These are phyloP conservation scores for Dexiosoma caninum DNA, from an alignment of 2,888 invertebrate species.

Conservation along the genomic window DNA sequence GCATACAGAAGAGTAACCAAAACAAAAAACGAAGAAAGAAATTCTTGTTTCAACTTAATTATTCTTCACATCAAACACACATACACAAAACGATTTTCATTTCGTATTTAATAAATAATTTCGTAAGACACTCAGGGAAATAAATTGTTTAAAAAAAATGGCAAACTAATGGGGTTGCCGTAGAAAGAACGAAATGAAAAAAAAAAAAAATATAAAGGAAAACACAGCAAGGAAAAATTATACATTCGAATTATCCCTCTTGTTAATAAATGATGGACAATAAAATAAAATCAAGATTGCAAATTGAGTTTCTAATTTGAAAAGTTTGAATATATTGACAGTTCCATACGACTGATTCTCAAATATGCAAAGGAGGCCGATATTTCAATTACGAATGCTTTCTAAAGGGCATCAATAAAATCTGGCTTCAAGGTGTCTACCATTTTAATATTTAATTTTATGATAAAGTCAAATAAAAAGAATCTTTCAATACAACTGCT, in stretches of 20 bases:
- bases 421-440: too few relatives aligned
- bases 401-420: too few relatives aligned
- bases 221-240: not conserved
- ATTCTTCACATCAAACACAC: constrained; percentile 19
- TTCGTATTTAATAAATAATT: constrained; percentile 12
- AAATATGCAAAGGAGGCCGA: not conserved
- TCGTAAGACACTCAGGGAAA: constrained; percentile 21
- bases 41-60: constrained; percentile 45
- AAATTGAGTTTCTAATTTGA: not conserved
- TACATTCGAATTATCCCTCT: not conserved
- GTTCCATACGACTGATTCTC: not conserved
- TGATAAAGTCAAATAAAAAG: too few relatives aligned
- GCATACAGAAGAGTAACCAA: not conserved
- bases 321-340: not conserved
- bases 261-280: too few relatives aligned
- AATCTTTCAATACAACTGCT: too few relatives aligned
- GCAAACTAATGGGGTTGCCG: constrained; percentile 4
- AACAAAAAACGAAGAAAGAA: constrained; percentile 38
- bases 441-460: too few relatives aligned
- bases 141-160: constrained; percentile 23
- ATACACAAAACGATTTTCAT: not conserved
- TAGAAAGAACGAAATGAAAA: not conserved
- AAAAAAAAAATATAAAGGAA: not conserved
- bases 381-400: too few relatives aligned
- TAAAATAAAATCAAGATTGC: not conserved